Evolutionary conservation across 2,113 vertebrate genomes (phyloP).

Genomic region (Misgurnus anguillicaudatus): DNA sequence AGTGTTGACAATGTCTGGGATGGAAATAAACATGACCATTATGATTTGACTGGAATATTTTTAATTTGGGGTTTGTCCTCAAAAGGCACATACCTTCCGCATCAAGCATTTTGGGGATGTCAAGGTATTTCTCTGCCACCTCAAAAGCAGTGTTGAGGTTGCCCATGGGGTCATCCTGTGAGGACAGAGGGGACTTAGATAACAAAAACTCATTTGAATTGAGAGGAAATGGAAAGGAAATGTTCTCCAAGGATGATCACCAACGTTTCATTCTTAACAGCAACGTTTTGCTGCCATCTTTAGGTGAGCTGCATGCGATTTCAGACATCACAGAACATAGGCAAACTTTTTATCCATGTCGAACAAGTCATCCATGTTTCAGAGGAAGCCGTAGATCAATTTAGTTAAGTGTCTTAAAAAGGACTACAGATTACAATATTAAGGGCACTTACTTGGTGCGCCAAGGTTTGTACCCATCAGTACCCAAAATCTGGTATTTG

Average conservation of each 20-base stretch:
- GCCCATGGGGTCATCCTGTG: conserved; percentile 66
- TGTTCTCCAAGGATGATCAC: not conserved
- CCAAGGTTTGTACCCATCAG: too few species aligned
- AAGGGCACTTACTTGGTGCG: too few species aligned
- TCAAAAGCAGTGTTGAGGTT: conserved; percentile 72
- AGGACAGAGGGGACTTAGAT: conserved; percentile 23
- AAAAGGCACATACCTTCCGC: conserved; percentile 67
- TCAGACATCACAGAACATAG: not conserved
- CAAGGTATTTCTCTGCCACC: conserved; percentile 67
- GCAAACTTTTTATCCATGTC: not conserved
- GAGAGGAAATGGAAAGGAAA: not conserved
- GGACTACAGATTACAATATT: not conserved
- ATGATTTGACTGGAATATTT: too few species aligned
- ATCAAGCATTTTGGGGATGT: conserved; percentile 76
- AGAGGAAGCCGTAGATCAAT: not conserved
- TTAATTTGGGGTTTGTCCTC: not conserved
- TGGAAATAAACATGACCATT: not conserved
- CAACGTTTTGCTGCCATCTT: not conserved
- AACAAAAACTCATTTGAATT: not conserved
- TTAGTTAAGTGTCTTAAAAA: not conserved
- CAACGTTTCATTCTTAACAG: not conserved
- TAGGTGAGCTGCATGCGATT: not conserved
- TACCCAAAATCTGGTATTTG: too few species aligned
- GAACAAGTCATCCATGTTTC: not conserved
- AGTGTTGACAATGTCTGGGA: conserved; percentile 86